phyloP scores from a whole-genome alignment of 37 sponge, comb jelly and placozoan species.

The Crambe crambe region DNA sequence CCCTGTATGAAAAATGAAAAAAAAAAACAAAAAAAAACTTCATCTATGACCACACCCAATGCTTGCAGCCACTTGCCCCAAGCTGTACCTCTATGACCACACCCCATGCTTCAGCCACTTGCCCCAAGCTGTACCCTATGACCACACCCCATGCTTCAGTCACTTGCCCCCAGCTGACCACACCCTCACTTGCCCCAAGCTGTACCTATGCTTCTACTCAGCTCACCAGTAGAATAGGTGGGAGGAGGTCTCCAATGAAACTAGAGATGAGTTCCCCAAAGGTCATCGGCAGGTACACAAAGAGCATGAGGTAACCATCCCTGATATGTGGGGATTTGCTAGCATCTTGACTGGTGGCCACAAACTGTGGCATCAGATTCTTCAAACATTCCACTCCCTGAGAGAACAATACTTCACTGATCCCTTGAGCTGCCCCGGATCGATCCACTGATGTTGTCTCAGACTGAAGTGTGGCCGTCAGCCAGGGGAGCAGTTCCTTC shows the following conservation, averaged over 20 bases:
- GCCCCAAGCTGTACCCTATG: not conserved
- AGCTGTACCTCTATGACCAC: not conserved
- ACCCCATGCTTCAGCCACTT: not conserved
- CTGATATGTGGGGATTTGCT: slow-evolving; percentile 74
- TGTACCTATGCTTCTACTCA: not conserved
- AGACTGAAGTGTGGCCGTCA: slow-evolving; percentile 73
- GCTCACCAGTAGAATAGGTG: slow-evolving; percentile 85
- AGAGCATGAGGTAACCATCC: slow-evolving; percentile 96
- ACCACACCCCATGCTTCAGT: not conserved
- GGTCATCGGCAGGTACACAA: slow-evolving; percentile 88
- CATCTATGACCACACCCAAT: not conserved
- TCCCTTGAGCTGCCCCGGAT: slow-evolving; percentile 96
- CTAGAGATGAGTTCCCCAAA: slow-evolving; percentile 78
- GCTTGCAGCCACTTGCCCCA: not conserved
- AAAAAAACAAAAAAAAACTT: not conserved
- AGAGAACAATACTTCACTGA: slow-evolving; percentile 62
- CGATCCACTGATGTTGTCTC: slow-evolving; percentile 91
- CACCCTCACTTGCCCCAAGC: not conserved
- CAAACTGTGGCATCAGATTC: slow-evolving; percentile 82
- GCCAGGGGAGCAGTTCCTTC: slow-evolving; percentile 85
- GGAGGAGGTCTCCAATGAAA: slow-evolving; percentile 80
- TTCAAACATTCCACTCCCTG: slow-evolving; percentile 73
- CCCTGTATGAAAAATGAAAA: slow-evolving; percentile 53
- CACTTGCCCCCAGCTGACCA: not conserved
- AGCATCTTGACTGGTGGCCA: slow-evolving; percentile 53